Percentiles rank a stretch among this genome's conserved stretches.
Conservation (phyloP, 2,888 invertebrate species). For the Acleris holmiana region DNA sequence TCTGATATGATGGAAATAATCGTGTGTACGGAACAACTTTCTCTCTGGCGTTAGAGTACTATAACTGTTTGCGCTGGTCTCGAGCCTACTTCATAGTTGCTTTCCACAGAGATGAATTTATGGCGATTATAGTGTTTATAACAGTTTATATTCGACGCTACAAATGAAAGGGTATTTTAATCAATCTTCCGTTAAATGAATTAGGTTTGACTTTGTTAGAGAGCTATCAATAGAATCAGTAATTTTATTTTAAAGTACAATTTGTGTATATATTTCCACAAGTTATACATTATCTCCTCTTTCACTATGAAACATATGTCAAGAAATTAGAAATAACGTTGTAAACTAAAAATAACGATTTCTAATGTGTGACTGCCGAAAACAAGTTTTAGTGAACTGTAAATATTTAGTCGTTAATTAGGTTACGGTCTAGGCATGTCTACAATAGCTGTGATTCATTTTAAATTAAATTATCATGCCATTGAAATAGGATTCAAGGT, state of each 20-base stretch:
- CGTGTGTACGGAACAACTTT: constrained; percentile 32
- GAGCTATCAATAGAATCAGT: neutral
- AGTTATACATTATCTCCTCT: too few relatives aligned
- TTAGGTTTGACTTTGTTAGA: neutral
- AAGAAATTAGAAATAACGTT: too few relatives aligned
- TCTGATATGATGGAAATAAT: constrained; percentile 25
- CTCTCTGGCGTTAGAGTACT: constrained; percentile 37
- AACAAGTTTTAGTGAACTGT: neutral
- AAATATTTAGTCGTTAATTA: neutral
- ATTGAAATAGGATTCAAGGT: constrained; percentile 31
- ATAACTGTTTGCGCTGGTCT: constrained; percentile 35
- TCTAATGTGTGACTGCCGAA: neutral
- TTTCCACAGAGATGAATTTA: constrained; percentile 25
- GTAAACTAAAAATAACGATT: neutral
- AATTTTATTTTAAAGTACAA: too few relatives aligned
- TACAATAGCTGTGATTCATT: constrained; percentile 16
- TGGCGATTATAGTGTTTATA: constrained; percentile 20
- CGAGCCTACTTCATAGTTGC: constrained; percentile 26
- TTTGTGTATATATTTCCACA: too few relatives aligned
- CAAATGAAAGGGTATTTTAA: constrained; percentile 4
- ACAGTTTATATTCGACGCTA: constrained; percentile 2
- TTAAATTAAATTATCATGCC: constrained; percentile 29
- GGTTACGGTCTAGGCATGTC: neutral
- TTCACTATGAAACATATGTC: too few relatives aligned
- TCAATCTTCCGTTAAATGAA: too few relatives aligned